These are phyloP conservation scores for Anolis carolinensis DNA, from an alignment of 2,113 vertebrate genomes.

Conservation along the genomic window DNA sequence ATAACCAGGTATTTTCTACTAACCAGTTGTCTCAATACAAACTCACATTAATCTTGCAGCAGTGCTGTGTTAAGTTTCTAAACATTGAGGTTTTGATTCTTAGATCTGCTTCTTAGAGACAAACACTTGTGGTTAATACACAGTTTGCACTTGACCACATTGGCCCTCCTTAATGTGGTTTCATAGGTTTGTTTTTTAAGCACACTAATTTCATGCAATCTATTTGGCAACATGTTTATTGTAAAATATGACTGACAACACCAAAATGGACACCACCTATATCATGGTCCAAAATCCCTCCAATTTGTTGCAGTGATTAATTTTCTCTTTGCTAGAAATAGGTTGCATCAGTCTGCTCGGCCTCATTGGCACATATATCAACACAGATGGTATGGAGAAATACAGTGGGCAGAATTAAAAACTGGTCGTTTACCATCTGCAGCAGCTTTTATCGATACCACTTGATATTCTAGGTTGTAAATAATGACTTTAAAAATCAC, in stretches of 20 bases:
- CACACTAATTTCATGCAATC: neutral
- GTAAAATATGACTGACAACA: neutral
- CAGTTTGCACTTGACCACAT: neutral
- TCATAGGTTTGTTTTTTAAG: neutral
- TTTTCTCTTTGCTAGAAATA: slow-evolving; percentile 7
- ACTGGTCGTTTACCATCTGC: slow-evolving; percentile 12
- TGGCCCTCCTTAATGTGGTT: neutral
- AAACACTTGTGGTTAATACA: neutral
- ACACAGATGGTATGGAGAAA: slow-evolving; percentile 20
- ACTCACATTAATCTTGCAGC: too few species aligned
- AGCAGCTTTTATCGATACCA: slow-evolving; percentile 6
- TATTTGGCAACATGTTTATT: neutral
- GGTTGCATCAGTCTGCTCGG: neutral
- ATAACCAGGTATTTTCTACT: neutral
- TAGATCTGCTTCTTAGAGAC: neutral
- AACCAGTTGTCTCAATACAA: neutral
- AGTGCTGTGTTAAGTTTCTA: too few species aligned
- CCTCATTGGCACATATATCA: neutral
- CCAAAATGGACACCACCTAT: neutral
- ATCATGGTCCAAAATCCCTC: neutral
- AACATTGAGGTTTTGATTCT: neutral
- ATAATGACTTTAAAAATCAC: slow-evolving; percentile 21
- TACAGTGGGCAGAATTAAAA: slow-evolving; percentile 17
- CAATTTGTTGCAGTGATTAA: slow-evolving; percentile 18
- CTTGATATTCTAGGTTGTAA: slow-evolving; percentile 10